A percentile compares a stretch with the other conserved stretches of the same genome.
Evolutionary conservation across 2,113 vertebrate genomes (phyloP).

Genomic region (Nansenia antarctica): DNA sequence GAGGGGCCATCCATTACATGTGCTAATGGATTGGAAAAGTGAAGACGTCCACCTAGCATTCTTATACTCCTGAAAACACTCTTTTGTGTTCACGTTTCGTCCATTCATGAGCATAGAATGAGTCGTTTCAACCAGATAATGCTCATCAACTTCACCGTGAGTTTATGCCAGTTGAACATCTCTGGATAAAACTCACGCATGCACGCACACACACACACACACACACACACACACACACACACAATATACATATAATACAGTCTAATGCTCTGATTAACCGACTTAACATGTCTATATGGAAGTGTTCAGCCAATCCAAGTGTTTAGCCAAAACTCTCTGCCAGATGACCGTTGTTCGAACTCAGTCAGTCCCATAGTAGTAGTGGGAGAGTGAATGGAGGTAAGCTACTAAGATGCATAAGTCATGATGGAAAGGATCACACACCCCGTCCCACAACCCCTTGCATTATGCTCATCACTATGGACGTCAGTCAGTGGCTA

Average conservation of each 20-base stretch:
- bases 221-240: background rate
- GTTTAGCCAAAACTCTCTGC: too few species aligned
- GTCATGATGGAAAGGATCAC: conserved; percentile 20
- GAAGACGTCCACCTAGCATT: background rate
- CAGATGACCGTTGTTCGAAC: background rate
- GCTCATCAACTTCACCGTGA: background rate
- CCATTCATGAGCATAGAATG: background rate
- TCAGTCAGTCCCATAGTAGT: background rate
- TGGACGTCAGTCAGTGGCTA: conserved; percentile 57
- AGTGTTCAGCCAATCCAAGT: too few species aligned
- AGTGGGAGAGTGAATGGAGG: background rate
- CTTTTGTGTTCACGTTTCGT: background rate
- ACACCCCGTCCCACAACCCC: conserved; percentile 23
- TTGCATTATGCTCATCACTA: conserved; percentile 45
- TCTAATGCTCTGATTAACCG: too few species aligned
- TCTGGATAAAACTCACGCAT: too few species aligned
- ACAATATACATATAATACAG: too few species aligned
- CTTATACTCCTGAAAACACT: background rate
- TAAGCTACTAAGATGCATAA: background rate
- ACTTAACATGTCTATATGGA: too few species aligned
- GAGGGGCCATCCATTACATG: conserved; percentile 17
- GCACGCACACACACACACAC: background rate
- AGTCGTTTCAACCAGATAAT: background rate
- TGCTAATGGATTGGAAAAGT: conserved; percentile 26
- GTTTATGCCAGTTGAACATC: background rate